Evolutionary conservation across 2,113 vertebrate species (phyloP), one percentile per base, ranked within the genome.

Genomic region (Sitta europaea): DNA sequence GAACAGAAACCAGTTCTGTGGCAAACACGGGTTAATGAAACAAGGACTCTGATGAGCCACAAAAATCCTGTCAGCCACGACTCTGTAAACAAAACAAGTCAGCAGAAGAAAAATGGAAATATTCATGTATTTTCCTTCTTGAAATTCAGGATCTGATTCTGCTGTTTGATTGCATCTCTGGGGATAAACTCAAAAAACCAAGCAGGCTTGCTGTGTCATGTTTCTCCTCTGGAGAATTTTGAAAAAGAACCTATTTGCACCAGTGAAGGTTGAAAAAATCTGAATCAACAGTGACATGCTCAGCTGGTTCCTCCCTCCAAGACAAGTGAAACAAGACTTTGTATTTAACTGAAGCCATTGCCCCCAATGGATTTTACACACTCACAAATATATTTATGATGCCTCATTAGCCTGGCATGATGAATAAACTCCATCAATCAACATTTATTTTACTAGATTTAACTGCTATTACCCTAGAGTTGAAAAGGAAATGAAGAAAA

Each of bases 371-470:
- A 67, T 92, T 92, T 94, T 83, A 91, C 20, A 77, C 65, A 78
- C 78, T 84, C 61, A 50, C 74, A 94, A 94, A 86, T 86, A 55
- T 80, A 93, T 90, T 92, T 88, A 83, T 84, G 88, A 95, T 86
- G 95, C 92, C 86, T 97, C 92, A 95, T 97, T 95, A 95, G 65
- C 53, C 68, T 84, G 65, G 57, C 40, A 84, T n/a, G 79, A 91
- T 88, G 94, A 94, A 92, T 89, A 90, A 95, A 84, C 77, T 84
- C 79, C 91, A 92, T 90, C 88, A 91, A 94, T 94, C 92, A 90
- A 80, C 86, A 86, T 88, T 96, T 92, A 92, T 86, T 92, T 94
- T 92, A 77, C 92, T 88, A 91, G 72, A 92, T 94, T 92, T 90
- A 93, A 92, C 91, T 94, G 86, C 61, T 91, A 43, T 74, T 91